Percentiles rank a stretch among this genome's conserved stretches.
These are phyloP conservation scores for Netelia virgata DNA, from an alignment of 2,888 invertebrate species.

Conservation along the genomic window DNA sequence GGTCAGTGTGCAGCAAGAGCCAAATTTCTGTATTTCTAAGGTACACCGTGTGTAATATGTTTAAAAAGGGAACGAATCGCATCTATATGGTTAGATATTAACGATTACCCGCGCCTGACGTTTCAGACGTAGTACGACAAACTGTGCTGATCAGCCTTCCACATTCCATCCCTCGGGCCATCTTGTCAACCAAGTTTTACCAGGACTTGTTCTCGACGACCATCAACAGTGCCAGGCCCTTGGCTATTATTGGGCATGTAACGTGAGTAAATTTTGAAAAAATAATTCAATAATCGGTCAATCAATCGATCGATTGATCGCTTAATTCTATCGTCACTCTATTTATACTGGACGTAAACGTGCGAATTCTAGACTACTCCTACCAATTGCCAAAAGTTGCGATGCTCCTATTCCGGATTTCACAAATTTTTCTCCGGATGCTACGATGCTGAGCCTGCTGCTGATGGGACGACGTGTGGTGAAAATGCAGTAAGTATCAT, in stretches of 20 bases:
- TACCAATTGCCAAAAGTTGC: neutral
- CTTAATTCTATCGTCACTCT: no score
- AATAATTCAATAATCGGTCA: no score
- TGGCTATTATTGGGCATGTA: neutral
- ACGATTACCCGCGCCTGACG: neutral
- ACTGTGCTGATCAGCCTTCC: constrained; percentile 2
- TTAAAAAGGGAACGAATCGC: neutral
- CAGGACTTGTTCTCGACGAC: neutral
- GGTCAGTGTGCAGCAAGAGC: constrained; percentile 4
- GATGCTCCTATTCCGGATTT: constrained; percentile 3
- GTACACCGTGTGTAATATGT: neutral
- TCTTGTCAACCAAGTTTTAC: neutral
- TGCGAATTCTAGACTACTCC: neutral
- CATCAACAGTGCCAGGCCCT: constrained; percentile 7
- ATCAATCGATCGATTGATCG: no score
- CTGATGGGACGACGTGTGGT: neutral
- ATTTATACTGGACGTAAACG: neutral
- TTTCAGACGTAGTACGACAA: neutral
- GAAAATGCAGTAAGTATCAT: neutral
- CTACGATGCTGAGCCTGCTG: neutral
- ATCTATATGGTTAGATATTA: neutral
- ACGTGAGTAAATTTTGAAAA: neutral
- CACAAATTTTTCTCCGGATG: constrained; percentile 1
- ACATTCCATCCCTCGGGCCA: neutral
- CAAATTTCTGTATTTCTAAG: neutral